These are phyloP conservation scores for Myotis myotis DNA, from an alignment of 2,797 vertebrate genomes.

Conservation along the genomic window DNA sequence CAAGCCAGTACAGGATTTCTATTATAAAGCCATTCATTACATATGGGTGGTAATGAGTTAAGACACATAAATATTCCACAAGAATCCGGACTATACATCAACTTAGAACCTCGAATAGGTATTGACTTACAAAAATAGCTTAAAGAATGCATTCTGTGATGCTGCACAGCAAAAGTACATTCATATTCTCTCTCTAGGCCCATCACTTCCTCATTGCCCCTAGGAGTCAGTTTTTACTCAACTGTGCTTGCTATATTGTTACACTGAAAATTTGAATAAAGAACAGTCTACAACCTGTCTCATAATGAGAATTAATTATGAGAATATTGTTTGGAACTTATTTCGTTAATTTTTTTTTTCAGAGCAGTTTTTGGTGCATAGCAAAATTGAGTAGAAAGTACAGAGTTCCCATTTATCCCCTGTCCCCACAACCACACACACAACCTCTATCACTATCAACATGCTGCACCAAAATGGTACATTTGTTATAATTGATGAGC, in stretches of 20 bases:
- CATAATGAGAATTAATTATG: neutral
- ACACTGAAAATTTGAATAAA: neutral
- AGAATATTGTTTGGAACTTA: neutral
- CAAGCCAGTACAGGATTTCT: neutral
- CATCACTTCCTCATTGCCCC: neutral
- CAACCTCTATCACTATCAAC: neutral
- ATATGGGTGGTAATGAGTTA: neutral
- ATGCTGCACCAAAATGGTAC: neutral
- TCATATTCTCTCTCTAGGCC: neutral
- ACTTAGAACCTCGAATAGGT: neutral
- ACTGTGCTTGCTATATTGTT: neutral
- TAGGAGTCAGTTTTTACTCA: neutral
- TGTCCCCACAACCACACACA: no score
- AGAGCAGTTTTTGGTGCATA: neutral
- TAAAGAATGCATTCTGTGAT: neutral
- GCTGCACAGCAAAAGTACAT: neutral
- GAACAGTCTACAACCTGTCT: neutral
- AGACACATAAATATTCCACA: neutral
- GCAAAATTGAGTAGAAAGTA: neutral
- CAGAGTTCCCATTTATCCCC: neutral
- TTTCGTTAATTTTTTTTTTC: neutral
- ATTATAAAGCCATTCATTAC: neutral
- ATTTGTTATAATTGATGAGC: neutral
- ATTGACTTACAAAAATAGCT: neutral
- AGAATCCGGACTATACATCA: neutral